A percentile compares a stretch with the other conserved stretches of the same genome.
phyloP scores from a whole-genome alignment of 2,113 vertebrate genomes.

The Lepus timidus region DNA sequence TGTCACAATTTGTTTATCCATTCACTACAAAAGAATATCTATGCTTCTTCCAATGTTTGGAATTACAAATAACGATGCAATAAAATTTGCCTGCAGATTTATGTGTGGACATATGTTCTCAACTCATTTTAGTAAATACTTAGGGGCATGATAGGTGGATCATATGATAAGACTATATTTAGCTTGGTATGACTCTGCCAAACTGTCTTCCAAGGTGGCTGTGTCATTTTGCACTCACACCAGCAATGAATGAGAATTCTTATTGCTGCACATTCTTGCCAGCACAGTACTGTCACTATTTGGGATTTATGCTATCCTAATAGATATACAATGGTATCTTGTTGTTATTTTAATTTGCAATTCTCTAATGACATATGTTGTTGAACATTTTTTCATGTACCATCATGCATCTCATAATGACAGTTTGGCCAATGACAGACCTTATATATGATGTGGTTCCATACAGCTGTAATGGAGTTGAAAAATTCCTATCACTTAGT shows the following conservation, averaged over 20 bases:
- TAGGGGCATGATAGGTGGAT: not conserved
- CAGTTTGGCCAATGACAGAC: too few species aligned
- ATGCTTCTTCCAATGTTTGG: not conserved
- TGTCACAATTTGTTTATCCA: not conserved
- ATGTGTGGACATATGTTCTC: not conserved
- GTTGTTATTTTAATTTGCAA: not conserved
- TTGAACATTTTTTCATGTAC: not conserved
- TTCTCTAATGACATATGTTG: not conserved
- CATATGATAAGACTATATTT: not conserved
- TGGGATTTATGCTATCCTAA: not conserved
- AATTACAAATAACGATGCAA: conserved; percentile 7
- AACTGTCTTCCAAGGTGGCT: not conserved
- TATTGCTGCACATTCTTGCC: not conserved
- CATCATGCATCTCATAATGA: too few species aligned
- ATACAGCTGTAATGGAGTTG: too few species aligned
- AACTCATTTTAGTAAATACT: not conserved
- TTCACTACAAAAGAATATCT: not conserved
- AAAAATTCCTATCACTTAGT: too few species aligned
- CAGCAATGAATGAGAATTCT: not conserved
- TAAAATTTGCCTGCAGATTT: not conserved
- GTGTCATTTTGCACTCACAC: not conserved
- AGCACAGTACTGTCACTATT: not conserved
- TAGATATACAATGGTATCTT: not conserved
- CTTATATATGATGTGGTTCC: too few species aligned
- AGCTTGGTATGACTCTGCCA: not conserved